Evolutionary conservation across 2,888 invertebrate species (phyloP).

Genomic region (Epiblema foenella): DNA sequence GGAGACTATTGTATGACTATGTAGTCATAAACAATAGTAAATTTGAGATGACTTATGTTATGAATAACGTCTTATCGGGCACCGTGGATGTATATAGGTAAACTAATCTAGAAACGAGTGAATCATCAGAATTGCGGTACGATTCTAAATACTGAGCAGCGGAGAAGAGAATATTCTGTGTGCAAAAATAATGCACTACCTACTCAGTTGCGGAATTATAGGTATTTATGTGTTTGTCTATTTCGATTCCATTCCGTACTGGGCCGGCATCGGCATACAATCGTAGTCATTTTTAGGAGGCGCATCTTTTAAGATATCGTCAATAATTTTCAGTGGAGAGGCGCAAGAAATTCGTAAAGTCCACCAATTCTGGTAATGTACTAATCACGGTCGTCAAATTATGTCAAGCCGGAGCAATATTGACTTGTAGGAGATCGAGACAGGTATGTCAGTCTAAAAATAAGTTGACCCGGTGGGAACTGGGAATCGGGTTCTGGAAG

Average conservation of each 20-base stretch:
- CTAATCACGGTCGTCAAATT: too few relatives aligned
- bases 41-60: slow-evolving; percentile 15
- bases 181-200: background rate
- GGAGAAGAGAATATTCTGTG: background rate
- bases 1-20: background rate
- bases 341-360: too few relatives aligned
- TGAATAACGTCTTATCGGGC: slow-evolving; percentile 18
- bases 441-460: background rate
- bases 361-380: too few relatives aligned
- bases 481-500: background rate
- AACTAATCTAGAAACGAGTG: slow-evolving; percentile 7
- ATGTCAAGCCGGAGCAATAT: background rate
- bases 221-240: too few relatives aligned
- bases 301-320: background rate
- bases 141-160: background rate
- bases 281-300: background rate
- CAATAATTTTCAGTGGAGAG: too few relatives aligned
- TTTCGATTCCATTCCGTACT: background rate
- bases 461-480: too few relatives aligned
- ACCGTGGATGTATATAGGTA: slow-evolving; percentile 6
- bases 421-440: background rate
- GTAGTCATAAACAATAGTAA: slow-evolving; percentile 4
- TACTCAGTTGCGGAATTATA: too few relatives aligned
- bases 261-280: background rate
- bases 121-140: background rate